Evolutionary conservation across 2,888 invertebrate species (phyloP).

Genomic region (Oxycera nigricornis): DNA sequence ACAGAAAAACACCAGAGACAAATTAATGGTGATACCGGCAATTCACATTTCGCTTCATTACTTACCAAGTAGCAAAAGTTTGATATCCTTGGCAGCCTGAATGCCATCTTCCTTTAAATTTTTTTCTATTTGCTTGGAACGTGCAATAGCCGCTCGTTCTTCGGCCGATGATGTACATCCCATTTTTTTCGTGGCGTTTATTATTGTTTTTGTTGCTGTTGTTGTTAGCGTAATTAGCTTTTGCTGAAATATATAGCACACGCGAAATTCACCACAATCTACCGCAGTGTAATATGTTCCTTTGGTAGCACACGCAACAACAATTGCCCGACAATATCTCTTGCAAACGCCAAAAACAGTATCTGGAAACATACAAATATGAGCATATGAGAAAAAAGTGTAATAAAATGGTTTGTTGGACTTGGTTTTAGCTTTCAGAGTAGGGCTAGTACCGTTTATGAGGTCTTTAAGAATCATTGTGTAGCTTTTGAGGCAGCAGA

Average conservation of each 20-base stretch:
- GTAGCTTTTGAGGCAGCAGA: too few relatives aligned
- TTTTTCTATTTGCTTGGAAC: constrained; percentile 97
- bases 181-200: constrained; percentile 69
- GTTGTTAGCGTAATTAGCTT: constrained; percentile 21
- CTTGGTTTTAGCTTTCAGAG: not conserved
- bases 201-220: too few relatives aligned
- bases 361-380: not conserved
- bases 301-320: constrained; percentile 17
- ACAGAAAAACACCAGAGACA: not conserved
- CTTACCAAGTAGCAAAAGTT: constrained; percentile 94
- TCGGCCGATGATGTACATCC: constrained; percentile 99
- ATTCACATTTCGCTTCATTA: constrained; percentile 39
- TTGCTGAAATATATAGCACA: constrained; percentile 9
- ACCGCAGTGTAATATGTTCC: not conserved
- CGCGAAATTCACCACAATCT: constrained; percentile 5
- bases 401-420: not conserved
- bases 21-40: not conserved
- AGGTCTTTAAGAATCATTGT: not conserved
- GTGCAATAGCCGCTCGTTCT: constrained; percentile 96
- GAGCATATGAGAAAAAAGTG: not conserved
- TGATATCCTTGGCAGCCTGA: constrained; percentile 98
- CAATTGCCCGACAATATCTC: not conserved
- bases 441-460: not conserved
- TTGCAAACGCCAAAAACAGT: not conserved
- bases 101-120: constrained; percentile 98